Base-by-base conservation (phyloP, 2,888 invertebrate species). In the Hirudinaria manillensis region DNA sequence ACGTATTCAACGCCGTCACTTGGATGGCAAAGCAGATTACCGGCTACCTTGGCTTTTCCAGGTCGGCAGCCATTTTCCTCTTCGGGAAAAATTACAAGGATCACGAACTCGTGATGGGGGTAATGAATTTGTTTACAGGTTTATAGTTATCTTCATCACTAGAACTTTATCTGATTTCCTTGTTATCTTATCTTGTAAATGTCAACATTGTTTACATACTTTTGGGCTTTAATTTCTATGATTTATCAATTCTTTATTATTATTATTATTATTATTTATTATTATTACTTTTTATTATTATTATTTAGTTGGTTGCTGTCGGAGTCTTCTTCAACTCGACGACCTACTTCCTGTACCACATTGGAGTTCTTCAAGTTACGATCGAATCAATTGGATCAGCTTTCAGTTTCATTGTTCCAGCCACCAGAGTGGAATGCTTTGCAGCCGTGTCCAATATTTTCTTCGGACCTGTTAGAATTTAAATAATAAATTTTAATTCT, bases 71-170 rank as follows among this genome's bases (percentile, higher is more conserved):
- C 4, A 55, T 56, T 27, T 76, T 77, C 36, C 77, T 79, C 29
- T 79, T 78, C 38, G 79, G 79, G 16, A 73, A 76, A 32, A 76
- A 51, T 7, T 76, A 72, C 56, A 45, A 27, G 38, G 77, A 77
- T n/a, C 78, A 78, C 56, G 70, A 70, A 19, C 70, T 76, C n/a
- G 76, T 76, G 16, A 77, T 78, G 77, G 72, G 78, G 75, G 78
- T 78, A 72, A 7, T 74, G 10, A 70, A 56, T 55, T 21, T 21
- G 27, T 13, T 74, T 19, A 21, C 7, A 6, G 7, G 7, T 21
- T 19, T 24, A 4, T 19, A 3, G 27, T 27, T 27, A 21, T 4
- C 66, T 27, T 34, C n/a, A 27, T 24, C 7, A 4, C 66, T 65
- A 7, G 3, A 19, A 32, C 4, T 3, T 36, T 36, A 36, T 6